Evolutionary conservation across 2,797 vertebrate species (phyloP), one percentile per base, ranked within the genome.

Genomic region (Halcyon badia): DNA sequence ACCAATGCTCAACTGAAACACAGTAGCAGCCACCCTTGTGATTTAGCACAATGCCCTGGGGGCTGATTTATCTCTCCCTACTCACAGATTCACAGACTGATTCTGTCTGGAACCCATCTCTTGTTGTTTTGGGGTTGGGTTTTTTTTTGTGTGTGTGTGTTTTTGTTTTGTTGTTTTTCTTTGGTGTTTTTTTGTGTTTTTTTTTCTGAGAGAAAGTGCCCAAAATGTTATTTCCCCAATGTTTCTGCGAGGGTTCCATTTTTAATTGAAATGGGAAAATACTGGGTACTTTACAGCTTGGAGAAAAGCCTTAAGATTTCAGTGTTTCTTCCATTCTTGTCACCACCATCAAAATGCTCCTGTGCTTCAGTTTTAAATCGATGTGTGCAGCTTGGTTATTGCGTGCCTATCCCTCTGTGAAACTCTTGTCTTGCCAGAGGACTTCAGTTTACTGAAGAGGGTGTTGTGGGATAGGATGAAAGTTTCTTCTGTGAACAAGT

Each of bases 231-330:
- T 68, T 87, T 72, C 22, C 11, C 6, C n/a, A 6, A 1, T 70
- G 69, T 39, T 42, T 49, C 11, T 0, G 0, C 10, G 46, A 54
- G 22, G 26, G 9, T 35, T 76, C 31, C 10, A 15, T 20, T 44
- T 70, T 66, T 18, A 62, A 17, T 15, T 44, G 35, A n/a, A 46
- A 35, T 14, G 13, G 15, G 42, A 46, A 51, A 49, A 35, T 8
- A 28, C 0, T 18, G 49, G 5, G 10, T 49, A 10, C n/a, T 35
- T 52, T 13, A 16, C 14, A 69, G 19, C 13, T n/a, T 31, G 25
- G 41, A 44, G 46, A 17, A 22, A 69, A 61, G 24, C 22, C 31
- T 37, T 19, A 9, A 9, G 22, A 10, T 49, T 52, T 72, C 42
- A 18, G 10, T 1, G 22, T 15, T 91, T 39, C 51, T 60, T 69